A percentile compares a stretch with the other conserved stretches of the same genome.
Conservation (phyloP, 2,113 vertebrate species). For the Sceloporus undulatus region DNA sequence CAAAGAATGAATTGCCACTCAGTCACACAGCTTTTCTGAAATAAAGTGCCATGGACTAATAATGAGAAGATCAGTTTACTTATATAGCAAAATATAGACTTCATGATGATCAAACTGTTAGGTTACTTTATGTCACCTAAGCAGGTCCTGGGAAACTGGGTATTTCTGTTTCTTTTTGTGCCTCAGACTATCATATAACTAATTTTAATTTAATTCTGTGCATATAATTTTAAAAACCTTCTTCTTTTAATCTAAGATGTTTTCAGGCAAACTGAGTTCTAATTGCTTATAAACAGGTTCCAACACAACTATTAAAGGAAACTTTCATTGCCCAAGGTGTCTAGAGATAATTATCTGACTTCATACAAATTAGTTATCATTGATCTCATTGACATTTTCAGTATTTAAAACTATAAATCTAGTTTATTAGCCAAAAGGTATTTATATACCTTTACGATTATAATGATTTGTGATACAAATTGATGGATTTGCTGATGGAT, state of each 20-base stretch:
- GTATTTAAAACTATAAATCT: slow-evolving; percentile 70
- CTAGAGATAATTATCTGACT: slow-evolving; percentile 72
- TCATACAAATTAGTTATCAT: slow-evolving; percentile 77
- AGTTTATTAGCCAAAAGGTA: slow-evolving; percentile 72
- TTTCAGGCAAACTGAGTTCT: slow-evolving; percentile 74
- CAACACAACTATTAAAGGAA: slow-evolving; percentile 78
- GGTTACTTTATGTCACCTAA: slow-evolving; percentile 54
- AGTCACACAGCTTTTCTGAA: not conserved
- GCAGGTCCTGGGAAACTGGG: slow-evolving; percentile 37
- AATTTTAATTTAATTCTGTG: slow-evolving; percentile 73
- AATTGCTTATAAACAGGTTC: slow-evolving; percentile 80
- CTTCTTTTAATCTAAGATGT: slow-evolving; percentile 70
- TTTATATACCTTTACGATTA: slow-evolving; percentile 76
- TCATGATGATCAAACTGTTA: slow-evolving; percentile 41
- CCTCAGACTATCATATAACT: slow-evolving; percentile 53
- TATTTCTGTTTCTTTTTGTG: slow-evolving; percentile 56
- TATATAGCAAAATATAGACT: not conserved
- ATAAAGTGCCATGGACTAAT: not conserved
- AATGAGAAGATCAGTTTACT: not conserved
- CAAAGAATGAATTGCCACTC: not conserved
- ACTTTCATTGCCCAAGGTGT: slow-evolving; percentile 74
- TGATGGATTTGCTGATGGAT: slow-evolving; percentile 61
- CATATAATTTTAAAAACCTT: slow-evolving; percentile 69
- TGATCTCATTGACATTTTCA: slow-evolving; percentile 74
- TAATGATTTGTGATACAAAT: slow-evolving; percentile 58